Evolutionary conservation across 2,888 invertebrate species (phyloP).

Genomic region (Siphonodentalium dalli): DNA sequence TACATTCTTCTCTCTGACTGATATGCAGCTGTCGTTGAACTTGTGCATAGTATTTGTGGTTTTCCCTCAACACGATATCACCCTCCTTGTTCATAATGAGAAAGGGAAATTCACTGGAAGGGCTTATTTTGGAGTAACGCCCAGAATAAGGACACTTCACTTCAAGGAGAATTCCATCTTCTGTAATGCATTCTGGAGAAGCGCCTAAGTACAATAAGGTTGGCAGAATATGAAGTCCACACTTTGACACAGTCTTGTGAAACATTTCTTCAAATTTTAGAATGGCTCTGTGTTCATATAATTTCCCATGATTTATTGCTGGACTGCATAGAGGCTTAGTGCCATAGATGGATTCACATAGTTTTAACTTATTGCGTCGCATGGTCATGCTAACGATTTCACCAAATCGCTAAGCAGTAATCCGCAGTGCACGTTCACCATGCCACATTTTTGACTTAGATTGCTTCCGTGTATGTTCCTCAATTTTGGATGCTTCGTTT

Average conservation of each 20-base stretch:
- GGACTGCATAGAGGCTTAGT: neutral
- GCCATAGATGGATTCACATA: constrained; percentile 11
- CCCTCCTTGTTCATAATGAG: constrained; percentile 1
- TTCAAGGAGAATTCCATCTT: constrained; percentile 18
- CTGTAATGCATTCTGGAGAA: constrained; percentile 27
- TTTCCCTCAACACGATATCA: constrained; percentile 9
- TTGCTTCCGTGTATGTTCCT: constrained; percentile 17
- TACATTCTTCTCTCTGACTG: constrained; percentile 10
- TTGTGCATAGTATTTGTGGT: constrained; percentile 24
- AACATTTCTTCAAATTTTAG: constrained; percentile 11
- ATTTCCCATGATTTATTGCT: constrained; percentile 23
- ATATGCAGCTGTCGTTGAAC: constrained; percentile 29
- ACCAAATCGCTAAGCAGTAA: constrained; percentile 32
- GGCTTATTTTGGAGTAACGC: constrained; percentile 8
- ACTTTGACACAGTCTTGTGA: neutral
- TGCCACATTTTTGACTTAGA: constrained; percentile 8
- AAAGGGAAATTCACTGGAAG: constrained; percentile 17
- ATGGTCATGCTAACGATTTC: constrained; percentile 18
- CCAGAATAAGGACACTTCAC: constrained; percentile 29
- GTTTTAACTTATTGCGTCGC: constrained; percentile 13
- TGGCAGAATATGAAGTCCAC: constrained; percentile 21
- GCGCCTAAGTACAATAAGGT: constrained; percentile 23
- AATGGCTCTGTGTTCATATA: constrained; percentile 22
- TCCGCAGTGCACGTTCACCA: constrained; percentile 15
- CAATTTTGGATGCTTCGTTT: no score